Conservation (phyloP, 2,888 invertebrate genomes). For the Chaetoderma sp. region DNA sequence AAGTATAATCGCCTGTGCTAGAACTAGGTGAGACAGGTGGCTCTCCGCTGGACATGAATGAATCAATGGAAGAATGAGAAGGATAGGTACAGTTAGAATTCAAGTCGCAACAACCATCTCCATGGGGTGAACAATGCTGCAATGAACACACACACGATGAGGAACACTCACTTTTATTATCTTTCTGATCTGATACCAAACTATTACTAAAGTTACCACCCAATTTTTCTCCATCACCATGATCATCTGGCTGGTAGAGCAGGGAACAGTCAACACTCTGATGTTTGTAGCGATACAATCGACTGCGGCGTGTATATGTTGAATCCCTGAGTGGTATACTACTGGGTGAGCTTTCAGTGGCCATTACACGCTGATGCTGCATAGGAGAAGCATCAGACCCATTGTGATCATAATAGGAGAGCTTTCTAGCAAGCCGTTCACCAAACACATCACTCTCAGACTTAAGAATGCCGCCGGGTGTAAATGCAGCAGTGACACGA, state of each 20-base stretch:
- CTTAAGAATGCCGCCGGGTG: slow-evolving; percentile 1
- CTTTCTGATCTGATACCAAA: not conserved
- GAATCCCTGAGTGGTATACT: slow-evolving; percentile 6
- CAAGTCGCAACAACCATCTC: no score
- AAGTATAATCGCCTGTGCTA: not conserved
- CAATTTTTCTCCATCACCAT: not conserved
- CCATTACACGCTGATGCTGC: no score
- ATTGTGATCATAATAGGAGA: no score
- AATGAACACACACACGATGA: no score
- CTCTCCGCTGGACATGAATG: slow-evolving; percentile 37
- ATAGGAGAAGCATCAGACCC: no score
- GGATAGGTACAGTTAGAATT: slow-evolving; percentile 16
- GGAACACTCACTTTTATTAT: not conserved
- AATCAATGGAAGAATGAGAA: slow-evolving; percentile 29
- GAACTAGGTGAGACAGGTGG: slow-evolving; percentile 18
- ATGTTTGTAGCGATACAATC: slow-evolving; percentile 19
- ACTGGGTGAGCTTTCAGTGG: slow-evolving; percentile 1
- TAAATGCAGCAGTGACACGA: slow-evolving; percentile 1
- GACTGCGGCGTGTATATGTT: no score
- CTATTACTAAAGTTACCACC: not conserved
- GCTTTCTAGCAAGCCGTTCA: not conserved
- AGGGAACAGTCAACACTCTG: slow-evolving; percentile 27
- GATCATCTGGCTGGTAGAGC: not conserved
- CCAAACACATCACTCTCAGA: slow-evolving; percentile 3
- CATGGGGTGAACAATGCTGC: no score